Evolutionary conservation across 2,113 vertebrate species (phyloP).

Genomic region (Arvicanthis niloticus): DNA sequence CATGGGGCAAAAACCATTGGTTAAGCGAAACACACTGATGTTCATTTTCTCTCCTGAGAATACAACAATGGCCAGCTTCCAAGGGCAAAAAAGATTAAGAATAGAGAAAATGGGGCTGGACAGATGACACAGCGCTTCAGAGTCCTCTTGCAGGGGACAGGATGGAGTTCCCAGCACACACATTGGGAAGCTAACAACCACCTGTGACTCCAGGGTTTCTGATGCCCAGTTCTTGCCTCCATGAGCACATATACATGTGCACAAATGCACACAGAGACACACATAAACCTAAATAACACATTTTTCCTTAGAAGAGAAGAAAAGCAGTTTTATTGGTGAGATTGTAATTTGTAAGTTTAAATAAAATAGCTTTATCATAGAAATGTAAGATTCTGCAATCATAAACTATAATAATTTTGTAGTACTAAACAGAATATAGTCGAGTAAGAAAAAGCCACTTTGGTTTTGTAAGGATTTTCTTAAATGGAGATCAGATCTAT

Average conservation of each 20-base stretch:
- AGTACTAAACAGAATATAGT: neutral
- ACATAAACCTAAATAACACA: neutral
- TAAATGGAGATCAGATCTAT: slow-evolving; percentile 24
- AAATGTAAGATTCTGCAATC: neutral
- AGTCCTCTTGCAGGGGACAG: neutral
- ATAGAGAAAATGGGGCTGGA: neutral
- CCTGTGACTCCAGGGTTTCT: neutral
- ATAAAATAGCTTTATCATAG: slow-evolving; percentile 45
- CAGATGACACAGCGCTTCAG: neutral
- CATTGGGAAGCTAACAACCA: neutral
- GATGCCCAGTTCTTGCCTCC: neutral
- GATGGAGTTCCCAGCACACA: neutral
- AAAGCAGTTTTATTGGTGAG: neutral
- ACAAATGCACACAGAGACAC: neutral
- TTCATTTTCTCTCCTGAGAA: neutral
- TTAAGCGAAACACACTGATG: slow-evolving; percentile 11
- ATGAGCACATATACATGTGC: neutral
- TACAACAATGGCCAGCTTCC: neutral
- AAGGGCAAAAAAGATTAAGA: neutral
- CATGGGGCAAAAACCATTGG: neutral
- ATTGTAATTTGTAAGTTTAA: neutral
- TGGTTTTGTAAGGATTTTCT: slow-evolving; percentile 39
- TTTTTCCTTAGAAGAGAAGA: neutral
- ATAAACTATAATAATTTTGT: neutral
- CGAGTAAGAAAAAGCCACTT: slow-evolving; percentile 36